Conservation (phyloP, 2,113 vertebrate species). For the Variabilichromis moorii region DNA sequence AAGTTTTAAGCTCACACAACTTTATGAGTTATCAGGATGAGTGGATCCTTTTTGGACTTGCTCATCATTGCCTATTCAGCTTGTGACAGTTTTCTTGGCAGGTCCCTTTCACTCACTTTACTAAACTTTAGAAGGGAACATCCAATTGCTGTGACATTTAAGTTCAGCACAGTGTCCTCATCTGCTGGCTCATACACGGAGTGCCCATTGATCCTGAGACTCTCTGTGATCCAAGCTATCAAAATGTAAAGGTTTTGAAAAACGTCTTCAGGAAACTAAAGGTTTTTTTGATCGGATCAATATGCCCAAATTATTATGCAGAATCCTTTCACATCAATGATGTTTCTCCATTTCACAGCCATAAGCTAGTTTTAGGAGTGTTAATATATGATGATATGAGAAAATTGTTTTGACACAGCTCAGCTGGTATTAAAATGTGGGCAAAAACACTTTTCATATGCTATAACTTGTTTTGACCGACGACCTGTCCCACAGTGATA, state of each 20-base stretch:
- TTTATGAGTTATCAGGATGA: not conserved
- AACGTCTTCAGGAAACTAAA: not conserved
- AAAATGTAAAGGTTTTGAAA: not conserved
- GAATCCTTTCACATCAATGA: not conserved
- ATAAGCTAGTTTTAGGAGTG: not conserved
- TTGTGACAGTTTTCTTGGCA: not conserved
- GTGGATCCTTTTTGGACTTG: not conserved
- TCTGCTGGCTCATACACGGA: not conserved
- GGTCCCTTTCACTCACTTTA: not conserved
- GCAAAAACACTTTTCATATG: not conserved
- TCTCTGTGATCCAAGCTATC: not conserved
- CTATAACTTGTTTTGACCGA: not conserved
- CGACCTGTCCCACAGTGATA: not conserved
- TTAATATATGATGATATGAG: not conserved
- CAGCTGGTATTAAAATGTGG: not conserved
- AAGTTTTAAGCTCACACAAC: not conserved
- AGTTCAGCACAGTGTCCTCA: not conserved
- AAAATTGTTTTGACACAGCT: not conserved
- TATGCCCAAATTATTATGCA: not conserved
- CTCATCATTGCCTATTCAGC: not conserved
- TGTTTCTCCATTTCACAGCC: not conserved
- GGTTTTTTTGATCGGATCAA: not conserved
- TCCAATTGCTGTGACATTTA: not conserved
- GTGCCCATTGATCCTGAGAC: not conserved
- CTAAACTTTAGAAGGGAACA: not conserved